Conservation (phyloP, 2,797 vertebrate genomes). For the Pogoniulus pusillus region DNA sequence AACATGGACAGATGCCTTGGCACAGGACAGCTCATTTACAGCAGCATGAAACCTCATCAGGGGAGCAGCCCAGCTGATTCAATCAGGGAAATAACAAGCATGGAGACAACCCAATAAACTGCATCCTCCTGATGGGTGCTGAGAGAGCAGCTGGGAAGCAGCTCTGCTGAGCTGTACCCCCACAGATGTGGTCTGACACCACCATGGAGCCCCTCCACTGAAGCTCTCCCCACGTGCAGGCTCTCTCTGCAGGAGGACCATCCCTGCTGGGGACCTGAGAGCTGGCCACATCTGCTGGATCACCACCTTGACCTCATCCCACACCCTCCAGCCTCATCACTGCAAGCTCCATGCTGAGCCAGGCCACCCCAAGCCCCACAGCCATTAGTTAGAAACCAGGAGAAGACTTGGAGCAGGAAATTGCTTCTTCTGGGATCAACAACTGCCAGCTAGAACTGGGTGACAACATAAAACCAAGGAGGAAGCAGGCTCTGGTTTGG, state of each 20-base stretch:
- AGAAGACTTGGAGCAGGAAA: not conserved
- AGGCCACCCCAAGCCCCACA: not conserved
- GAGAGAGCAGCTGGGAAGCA: not conserved
- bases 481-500: not conserved
- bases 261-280: not conserved
- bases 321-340: rapidly evolving
- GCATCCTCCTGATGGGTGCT: not conserved
- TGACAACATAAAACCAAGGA: not conserved
- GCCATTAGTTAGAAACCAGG: rapidly evolving
- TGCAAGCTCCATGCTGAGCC: not conserved
- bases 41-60: not conserved
- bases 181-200: rapidly evolving
- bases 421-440: not conserved
- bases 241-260: not conserved
- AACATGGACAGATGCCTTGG: not conserved
- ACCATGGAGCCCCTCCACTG: rapidly evolving
- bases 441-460: not conserved
- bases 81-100: not conserved
- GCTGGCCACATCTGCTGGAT: not conserved
- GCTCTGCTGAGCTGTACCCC: not conserved
- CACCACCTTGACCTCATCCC: not conserved
- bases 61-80: not conserved
- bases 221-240: not conserved
- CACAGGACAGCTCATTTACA: not conserved
- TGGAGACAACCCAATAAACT: not conserved